Base-by-base conservation (phyloP, 1,140 invertebrate genomes). In the Tyrophagus putrescentiae region DNA sequence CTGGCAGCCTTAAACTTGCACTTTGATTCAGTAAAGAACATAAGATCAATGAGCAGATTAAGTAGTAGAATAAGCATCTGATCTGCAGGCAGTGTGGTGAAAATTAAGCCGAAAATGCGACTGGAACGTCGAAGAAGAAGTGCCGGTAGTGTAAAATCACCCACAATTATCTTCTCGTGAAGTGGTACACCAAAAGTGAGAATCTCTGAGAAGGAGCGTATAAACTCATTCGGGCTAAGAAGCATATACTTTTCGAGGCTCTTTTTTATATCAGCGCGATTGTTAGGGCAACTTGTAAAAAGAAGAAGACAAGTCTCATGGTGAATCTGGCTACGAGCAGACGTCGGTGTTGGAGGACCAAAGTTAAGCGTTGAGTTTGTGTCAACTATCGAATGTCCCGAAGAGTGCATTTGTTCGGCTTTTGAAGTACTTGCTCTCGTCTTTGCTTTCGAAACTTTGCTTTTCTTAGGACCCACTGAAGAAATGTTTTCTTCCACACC, bases 1-100 rank as follows among this genome's bases (percentile, higher is more conserved):
- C 36, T 13, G 21, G 21, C 21, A 39, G 36, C 36, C 13, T 21
- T 48, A 29, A 6, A 25, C 45, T 13, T 21, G 21, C 36, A 39
- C 36, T 13, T 39, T 39, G 13, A 21, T 39, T 39, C 36, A 21
- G 36, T 39, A 39, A 39, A 13, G 13, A 39, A 13, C 9, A 48
- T 7, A 13, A 25, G 45, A 21, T 18, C 45, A 7, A 48, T 9
- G 31, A 48, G 18, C 31, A 25, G 45, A 18, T 48, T 48, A 7
- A 48, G 45, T 21, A 48, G 18, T 9, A 48, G 7, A 48, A 48
- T 48, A 21, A 48, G 31, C 45, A 48, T 48, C 31, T 48, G 45
- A 29, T 48, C 45, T 21, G 45, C 45, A 7, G 45, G 45, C 21
- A 48, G 31, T 6, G 45, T 29, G 31, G 45, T 9, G 31, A 48